Conservation (phyloP, 2,797 vertebrate species). For the Microcaecilia unicolor region DNA sequence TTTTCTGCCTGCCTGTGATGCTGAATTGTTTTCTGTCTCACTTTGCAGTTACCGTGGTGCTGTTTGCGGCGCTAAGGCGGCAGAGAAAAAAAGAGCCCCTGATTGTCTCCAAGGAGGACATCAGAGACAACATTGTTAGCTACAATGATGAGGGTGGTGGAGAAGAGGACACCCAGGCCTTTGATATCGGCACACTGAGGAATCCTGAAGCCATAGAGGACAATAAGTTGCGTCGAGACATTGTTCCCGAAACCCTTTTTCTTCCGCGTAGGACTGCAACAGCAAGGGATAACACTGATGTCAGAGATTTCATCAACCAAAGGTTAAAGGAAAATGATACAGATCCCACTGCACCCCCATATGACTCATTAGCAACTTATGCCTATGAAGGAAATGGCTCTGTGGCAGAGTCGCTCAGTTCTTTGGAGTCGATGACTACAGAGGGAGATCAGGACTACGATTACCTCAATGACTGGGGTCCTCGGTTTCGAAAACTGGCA, state of each 20-base stretch:
- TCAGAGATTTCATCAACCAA: constrained; percentile 91
- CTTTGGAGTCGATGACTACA: constrained; percentile 77
- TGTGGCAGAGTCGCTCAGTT: constrained; percentile 83
- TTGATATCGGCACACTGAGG: constrained; percentile 83
- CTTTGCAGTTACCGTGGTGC: constrained; percentile 78
- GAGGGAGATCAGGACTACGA: constrained; percentile 89
- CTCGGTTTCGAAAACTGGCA: constrained; percentile 88
- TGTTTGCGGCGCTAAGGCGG: constrained; percentile 79
- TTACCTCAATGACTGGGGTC: constrained; percentile 92
- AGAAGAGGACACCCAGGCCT: constrained; percentile 91
- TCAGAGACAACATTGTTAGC: constrained; percentile 89
- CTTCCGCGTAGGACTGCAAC: constrained; percentile 62
- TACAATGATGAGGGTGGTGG: constrained; percentile 91
- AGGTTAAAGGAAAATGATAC: constrained; percentile 83
- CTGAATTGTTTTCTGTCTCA: constrained; percentile 18
- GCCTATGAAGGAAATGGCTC: constrained; percentile 91
- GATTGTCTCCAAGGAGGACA: constrained; percentile 92
- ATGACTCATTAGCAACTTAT: constrained; percentile 93
- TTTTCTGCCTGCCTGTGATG: not conserved
- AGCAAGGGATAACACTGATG: constrained; percentile 72
- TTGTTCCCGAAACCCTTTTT: constrained; percentile 78
- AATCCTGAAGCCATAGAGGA: constrained; percentile 89
- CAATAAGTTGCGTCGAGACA: constrained; percentile 78
- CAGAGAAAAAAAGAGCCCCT: constrained; percentile 88
- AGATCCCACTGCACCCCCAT: constrained; percentile 83